A percentile compares a stretch with the other conserved stretches of the same genome.
Conservation (phyloP, 2,888 invertebrate genomes). For the Callyntrura sp. region DNA sequence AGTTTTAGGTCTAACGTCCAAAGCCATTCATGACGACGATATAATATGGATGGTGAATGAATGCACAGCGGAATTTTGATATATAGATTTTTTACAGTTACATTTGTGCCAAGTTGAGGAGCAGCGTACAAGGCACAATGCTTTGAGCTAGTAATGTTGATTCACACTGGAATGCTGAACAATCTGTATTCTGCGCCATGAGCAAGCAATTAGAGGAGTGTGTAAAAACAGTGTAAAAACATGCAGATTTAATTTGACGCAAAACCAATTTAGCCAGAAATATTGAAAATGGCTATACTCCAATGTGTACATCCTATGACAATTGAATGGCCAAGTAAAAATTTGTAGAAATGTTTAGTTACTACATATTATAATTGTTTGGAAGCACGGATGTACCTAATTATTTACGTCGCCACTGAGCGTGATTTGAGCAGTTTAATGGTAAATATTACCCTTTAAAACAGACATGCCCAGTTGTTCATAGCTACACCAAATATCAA, state of each 20-base stretch:
- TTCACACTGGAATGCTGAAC: background rate
- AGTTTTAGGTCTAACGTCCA: slow-evolving; percentile 5
- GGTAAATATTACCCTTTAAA: no score
- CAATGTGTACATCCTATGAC: slow-evolving; percentile 17
- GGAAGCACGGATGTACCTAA: no score
- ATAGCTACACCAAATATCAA: no score
- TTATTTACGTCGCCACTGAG: background rate
- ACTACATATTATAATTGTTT: no score
- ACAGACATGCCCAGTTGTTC: no score
- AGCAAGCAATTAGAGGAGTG: background rate
- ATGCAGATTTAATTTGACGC: background rate
- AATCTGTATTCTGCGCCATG: background rate
- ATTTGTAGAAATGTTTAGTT: no score
- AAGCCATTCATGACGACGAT: background rate
- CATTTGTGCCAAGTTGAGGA: background rate
- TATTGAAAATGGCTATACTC: background rate
- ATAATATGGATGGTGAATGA: background rate
- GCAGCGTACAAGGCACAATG: background rate
- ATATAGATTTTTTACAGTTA: background rate
- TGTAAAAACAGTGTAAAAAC: no score
- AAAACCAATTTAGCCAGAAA: background rate
- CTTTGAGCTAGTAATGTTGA: background rate
- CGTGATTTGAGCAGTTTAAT: no score
- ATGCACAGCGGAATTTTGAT: background rate
- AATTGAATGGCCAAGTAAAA: no score